Base-by-base conservation (phyloP, 2,113 vertebrate species). In the Uria aalge region DNA sequence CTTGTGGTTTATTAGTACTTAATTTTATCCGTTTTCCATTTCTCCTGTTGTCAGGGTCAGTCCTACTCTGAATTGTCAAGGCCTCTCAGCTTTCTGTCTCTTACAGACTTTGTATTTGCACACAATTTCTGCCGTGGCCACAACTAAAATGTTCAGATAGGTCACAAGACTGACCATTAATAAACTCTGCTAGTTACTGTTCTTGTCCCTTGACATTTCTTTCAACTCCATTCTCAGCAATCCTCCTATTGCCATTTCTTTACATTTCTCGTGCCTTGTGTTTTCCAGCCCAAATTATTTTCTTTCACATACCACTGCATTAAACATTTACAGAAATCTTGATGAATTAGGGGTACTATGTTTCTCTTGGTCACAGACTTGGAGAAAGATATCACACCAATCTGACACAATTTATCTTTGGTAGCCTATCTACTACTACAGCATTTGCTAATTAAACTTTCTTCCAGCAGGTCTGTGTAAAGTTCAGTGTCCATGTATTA, bases 1-100 rank as follows among this genome's bases (percentile, higher is more conserved):
- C 93, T 96, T 96, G 96, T 93, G 85, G 84, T 95, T 96, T 96
- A 96, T 95, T 95, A 93, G 85, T 90, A 76, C 69, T 85, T 85
- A 80, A 90, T 96, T 95, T 91, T 88, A 95, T 85, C 92, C 0
- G 0, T 94, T 96, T 93, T 95, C 77, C 66, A 82, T 85, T 94
- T 94, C 85, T 96, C 62, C 71, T 68, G 30, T 76, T 85, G 81
- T 93, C 96, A 96, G 87, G 96, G 93, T 94, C 93, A 96, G 74
- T 90, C 66, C 67, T 91, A 43, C 87, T 76, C 67, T 80, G 82
- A 94, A 88, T 50, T 84, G 85, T 83, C 95, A 97, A 97, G 95
- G 92, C 55, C 96, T 69, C 77, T 66, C 67, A 63, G 88, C 50
- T 80, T 93, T 97, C 72, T 79, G 74, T 67, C 85, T 85, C 72